Evolutionary conservation across 2,797 vertebrate species (phyloP).

Genomic region (Scolopax rusticola): DNA sequence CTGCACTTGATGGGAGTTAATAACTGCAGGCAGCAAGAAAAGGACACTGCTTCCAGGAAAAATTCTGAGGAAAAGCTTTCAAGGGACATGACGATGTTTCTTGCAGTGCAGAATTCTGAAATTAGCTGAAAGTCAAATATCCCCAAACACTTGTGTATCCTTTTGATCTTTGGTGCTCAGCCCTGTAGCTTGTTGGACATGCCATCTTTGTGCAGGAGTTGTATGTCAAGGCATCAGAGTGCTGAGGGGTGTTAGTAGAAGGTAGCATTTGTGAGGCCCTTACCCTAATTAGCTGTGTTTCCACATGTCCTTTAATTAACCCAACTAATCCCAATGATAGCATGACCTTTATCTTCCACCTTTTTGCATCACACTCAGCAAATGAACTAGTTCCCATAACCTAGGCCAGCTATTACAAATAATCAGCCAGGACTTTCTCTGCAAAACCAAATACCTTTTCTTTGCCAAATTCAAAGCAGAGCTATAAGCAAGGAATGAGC

Average conservation of each 20-base stretch:
- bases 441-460: background rate
- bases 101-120: slow-evolving; percentile 17
- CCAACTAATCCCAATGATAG: slow-evolving; percentile 32
- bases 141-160: background rate
- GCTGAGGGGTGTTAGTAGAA: background rate
- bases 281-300: slow-evolving; percentile 25
- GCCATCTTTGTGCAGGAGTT: background rate
- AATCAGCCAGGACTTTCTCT: background rate
- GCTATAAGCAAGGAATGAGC: background rate
- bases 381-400: slow-evolving; percentile 49
- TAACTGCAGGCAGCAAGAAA: slow-evolving; percentile 29
- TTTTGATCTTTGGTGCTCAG: slow-evolving; percentile 33
- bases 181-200: background rate
- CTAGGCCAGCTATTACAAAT: slow-evolving; percentile 28
- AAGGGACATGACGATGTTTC: background rate
- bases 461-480: slow-evolving; percentile 35
- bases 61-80: background rate
- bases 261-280: slow-evolving; percentile 7
- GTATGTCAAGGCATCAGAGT: background rate
- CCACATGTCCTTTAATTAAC: slow-evolving; percentile 45
- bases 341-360: slow-evolving; percentile 46
- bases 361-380: slow-evolving; percentile 23
- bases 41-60: slow-evolving; percentile 29
- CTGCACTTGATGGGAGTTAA: slow-evolving; percentile 14
- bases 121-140: slow-evolving; percentile 9